phyloP scores from a whole-genome alignment of 1,140 invertebrate species.

The Eupeodes corollae region DNA sequence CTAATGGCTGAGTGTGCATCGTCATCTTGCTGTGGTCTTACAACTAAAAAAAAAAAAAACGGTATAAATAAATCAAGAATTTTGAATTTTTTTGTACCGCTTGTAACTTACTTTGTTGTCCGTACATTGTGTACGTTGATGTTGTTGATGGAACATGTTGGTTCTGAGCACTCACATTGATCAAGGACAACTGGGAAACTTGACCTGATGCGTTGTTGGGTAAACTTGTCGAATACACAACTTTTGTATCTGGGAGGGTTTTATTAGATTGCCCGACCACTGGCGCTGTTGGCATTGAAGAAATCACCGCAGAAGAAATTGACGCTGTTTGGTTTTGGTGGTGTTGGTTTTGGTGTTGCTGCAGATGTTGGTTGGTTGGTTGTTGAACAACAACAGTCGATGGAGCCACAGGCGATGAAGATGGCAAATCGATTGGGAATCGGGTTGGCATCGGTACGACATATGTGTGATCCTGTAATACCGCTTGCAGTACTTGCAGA shows the following conservation, averaged over 20 bases:
- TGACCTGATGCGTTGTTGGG: too few species aligned
- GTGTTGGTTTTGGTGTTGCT: neutral
- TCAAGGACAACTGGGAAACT: too few species aligned
- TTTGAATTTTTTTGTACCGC: neutral
- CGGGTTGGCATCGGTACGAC: slow-evolving; percentile 56
- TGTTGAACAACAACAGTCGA: slow-evolving; percentile 1
- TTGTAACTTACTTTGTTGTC: slow-evolving; percentile 29
- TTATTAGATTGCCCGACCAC: neutral
- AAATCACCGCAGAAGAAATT: slow-evolving; percentile 12
- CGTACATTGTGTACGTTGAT: slow-evolving; percentile 11
- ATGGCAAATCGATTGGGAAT: slow-evolving; percentile 42
- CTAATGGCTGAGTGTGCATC: slow-evolving; percentile 56
- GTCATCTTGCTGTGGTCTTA: slow-evolving; percentile 39
- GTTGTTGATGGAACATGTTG: neutral
- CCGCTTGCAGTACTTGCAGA: slow-evolving; percentile 42
- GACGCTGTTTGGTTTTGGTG: slow-evolving; percentile 4
- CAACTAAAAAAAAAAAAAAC: neutral
- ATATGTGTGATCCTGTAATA: slow-evolving; percentile 75
- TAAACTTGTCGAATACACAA: too few species aligned
- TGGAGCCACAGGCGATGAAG: slow-evolving; percentile 24
- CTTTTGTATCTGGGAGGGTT: too few species aligned
- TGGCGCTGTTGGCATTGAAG: slow-evolving; percentile 8
- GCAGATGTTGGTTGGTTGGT: neutral
- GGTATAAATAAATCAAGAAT: neutral
- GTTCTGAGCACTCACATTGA: neutral